A percentile compares a stretch with the other conserved stretches of the same genome.
phyloP scores from a whole-genome alignment of 2,797 vertebrate species.

The Gymnodraco acuticeps region DNA sequence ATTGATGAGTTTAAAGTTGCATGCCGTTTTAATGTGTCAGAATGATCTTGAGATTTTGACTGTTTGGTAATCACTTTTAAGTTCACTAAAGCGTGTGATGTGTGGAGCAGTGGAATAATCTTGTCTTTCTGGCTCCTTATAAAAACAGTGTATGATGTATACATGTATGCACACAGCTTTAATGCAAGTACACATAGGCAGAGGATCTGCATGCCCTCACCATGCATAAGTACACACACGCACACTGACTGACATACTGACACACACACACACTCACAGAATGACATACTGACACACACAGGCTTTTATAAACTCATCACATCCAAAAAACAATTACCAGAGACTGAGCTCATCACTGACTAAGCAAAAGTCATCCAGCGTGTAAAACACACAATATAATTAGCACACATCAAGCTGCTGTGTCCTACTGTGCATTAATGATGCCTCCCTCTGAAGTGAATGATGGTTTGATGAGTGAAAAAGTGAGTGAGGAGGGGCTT shows the following conservation, averaged over 20 bases:
- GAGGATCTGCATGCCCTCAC: constrained; percentile 21
- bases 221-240: constrained; percentile 13
- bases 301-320: constrained; percentile 84
- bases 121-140: constrained; percentile 40
- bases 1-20: constrained; percentile 68
- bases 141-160: constrained; percentile 47
- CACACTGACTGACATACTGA: constrained; percentile 20
- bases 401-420: constrained; percentile 83
- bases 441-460: constrained; percentile 82
- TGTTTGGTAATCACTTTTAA: constrained; percentile 66
- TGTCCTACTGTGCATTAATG: constrained; percentile 84
- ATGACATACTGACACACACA: constrained; percentile 31
- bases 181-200: constrained; percentile 33
- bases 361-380: constrained; percentile 83
- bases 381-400: constrained; percentile 88
- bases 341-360: constrained; percentile 84
- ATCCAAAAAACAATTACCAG: constrained; percentile 84
- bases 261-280: constrained; percentile 6
- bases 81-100: constrained; percentile 54
- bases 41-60: constrained; percentile 53
- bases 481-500: constrained; percentile 68
- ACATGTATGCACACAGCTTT: constrained; percentile 13
- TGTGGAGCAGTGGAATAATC: constrained; percentile 57
- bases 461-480: constrained; percentile 79
- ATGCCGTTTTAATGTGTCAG: constrained; percentile 60